Conservation (phyloP, 1,140 invertebrate species). For the Drosophila malerkotliana region DNA sequence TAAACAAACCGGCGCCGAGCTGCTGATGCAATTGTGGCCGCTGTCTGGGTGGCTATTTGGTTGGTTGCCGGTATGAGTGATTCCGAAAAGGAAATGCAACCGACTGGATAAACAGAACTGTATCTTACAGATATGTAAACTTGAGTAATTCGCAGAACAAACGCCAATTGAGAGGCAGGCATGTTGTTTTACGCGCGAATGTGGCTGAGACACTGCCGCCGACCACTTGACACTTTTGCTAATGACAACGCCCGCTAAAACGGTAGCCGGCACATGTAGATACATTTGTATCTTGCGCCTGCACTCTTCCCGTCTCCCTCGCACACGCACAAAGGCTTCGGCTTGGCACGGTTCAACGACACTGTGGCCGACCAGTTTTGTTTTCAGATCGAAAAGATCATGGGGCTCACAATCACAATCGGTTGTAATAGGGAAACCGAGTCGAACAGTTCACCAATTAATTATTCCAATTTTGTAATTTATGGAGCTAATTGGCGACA, state of each 20-base stretch:
- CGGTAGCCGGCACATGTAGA: conserved; percentile 64
- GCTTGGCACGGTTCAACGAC: conserved; percentile 59
- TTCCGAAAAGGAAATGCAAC: conserved; percentile 45
- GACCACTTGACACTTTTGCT: conserved; percentile 62
- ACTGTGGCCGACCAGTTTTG: conserved; percentile 55
- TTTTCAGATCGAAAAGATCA: conserved; percentile 32
- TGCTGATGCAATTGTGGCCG: conserved; percentile 30
- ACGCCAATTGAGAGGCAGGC: conserved; percentile 3
- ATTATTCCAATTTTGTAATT: conserved; percentile 54
- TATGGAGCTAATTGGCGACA: conserved; percentile 27
- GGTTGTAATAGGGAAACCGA: conserved; percentile 19
- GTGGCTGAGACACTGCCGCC: conserved; percentile 1
- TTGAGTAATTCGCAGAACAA: background rate
- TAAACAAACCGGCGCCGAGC: conserved; percentile 4
- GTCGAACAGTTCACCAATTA: conserved; percentile 13
- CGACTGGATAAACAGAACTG: conserved; percentile 11
- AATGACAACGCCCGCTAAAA: conserved; percentile 56
- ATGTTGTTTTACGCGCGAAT: background rate
- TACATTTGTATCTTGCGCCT: conserved; percentile 70
- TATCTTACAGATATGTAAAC: conserved; percentile 22
- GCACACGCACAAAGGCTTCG: conserved; percentile 13
- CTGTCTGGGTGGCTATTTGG: background rate
- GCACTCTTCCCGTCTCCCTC: conserved; percentile 19
- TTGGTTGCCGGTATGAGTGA: background rate
- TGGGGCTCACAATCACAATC: conserved; percentile 16